Conservation (phyloP, 2,888 invertebrate genomes). For the Euclidia mi region DNA sequence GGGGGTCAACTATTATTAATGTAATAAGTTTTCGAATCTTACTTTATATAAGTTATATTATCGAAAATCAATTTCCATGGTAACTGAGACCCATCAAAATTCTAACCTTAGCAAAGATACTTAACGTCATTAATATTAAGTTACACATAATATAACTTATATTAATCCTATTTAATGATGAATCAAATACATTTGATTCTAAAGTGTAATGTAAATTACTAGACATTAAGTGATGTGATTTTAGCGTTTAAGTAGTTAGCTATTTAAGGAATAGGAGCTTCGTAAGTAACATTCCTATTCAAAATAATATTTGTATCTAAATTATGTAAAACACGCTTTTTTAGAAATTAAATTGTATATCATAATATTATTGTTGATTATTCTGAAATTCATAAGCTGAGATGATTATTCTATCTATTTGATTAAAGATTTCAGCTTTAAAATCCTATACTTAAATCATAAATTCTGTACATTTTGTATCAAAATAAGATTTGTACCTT, state of each 20-base stretch:
- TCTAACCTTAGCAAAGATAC: no score
- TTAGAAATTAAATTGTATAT: neutral
- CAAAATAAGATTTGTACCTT: no score
- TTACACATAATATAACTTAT: neutral
- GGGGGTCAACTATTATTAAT: neutral
- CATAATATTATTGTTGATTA: no score
- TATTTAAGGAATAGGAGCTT: neutral
- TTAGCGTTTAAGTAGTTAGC: conserved; percentile 42
- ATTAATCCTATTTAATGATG: neutral
- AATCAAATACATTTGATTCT: conserved; percentile 12
- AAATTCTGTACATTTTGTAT: no score
- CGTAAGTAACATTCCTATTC: conserved; percentile 32
- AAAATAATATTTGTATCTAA: neutral
- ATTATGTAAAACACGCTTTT: neutral
- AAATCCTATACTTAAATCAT: no score
- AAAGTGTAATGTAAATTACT: conserved; percentile 40
- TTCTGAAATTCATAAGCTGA: no score
- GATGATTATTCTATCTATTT: no score
- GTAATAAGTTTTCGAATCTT: neutral
- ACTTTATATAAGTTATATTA: neutral
- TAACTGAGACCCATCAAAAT: no score
- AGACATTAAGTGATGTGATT: conserved; percentile 53
- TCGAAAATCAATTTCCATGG: no score
- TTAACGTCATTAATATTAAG: neutral
- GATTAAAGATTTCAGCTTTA: no score